Base-by-base conservation (phyloP, 2,113 vertebrate species). In the Zeus faber region DNA sequence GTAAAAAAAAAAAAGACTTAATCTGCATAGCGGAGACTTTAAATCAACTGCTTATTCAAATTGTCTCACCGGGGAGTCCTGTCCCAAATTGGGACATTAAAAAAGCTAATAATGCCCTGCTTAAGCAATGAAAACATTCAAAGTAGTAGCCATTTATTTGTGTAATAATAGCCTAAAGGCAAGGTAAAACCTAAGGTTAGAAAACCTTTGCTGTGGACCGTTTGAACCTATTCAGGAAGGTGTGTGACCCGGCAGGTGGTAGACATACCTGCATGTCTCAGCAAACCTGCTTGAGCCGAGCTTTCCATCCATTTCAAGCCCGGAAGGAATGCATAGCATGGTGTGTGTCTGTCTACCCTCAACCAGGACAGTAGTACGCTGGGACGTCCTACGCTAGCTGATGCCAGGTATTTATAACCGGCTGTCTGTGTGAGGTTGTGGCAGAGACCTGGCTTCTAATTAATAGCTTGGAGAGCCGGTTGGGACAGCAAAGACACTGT, bases 381-480 rank as follows among this genome's bases (percentile, higher is more conserved):
- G 73, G 75, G 73, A 73, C 70, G 66, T 81, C 62, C 70, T 67
- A 61, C 51, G 63, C 64, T 58, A 44, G 77, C 63, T 65, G 71
- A 77, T 74, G 52, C 57, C 54, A 63, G 74, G 60, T 77, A 74
- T 79, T 64, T 72, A 65, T 69, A 29, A 65, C 61, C n/a, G 10
- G 8, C 74, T 43, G 58, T 46, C 54, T 69, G 54, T 21, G 54
- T 49, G 17, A 23, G 53, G 76, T 65, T 63, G 54, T 54, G 49
- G 16, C 20, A 9, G 17, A 39, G 67, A 56, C 69, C 31, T 29
- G 49, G 41, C 57, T 47, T 17, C 40, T 84, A 85, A 85, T 84
- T 80, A 80, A 51, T 76, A 70, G 67, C 49, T 74, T 75, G n/a
- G 41, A 53, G 44, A 62, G 76, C 67, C 77, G 84, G 78, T 76